Percentiles rank a stretch among this genome's conserved stretches.
These are phyloP conservation scores for Platerodrilus igneus DNA, from an alignment of 2,888 invertebrate species.

Conservation along the genomic window DNA sequence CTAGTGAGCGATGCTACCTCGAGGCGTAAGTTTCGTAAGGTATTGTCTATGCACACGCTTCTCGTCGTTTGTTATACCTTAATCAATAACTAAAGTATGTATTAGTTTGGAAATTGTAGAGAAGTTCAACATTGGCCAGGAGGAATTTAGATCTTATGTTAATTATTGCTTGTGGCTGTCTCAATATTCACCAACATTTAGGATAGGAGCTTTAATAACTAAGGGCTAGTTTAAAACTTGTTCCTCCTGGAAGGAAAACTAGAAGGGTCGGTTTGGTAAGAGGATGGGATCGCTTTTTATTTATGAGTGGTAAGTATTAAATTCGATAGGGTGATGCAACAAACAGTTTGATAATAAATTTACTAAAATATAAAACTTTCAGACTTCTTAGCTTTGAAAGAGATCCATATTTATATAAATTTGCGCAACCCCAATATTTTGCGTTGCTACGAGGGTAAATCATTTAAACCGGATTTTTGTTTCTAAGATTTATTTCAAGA, in stretches of 20 bases:
- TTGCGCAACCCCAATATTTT: too few species aligned
- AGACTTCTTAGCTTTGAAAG: too few species aligned
- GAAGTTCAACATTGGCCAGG: conserved; percentile 31
- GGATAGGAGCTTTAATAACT: conserved; percentile 37
- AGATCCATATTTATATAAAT: too few species aligned
- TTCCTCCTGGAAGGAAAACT: conserved; percentile 26
- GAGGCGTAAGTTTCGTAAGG: conserved; percentile 15
- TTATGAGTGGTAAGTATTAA: conserved; percentile 19
- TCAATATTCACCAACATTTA: conserved; percentile 45
- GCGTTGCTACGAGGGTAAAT: too few species aligned
- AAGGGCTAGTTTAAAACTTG: conserved; percentile 40
- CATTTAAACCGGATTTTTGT: too few species aligned
- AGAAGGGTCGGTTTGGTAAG: conserved; percentile 24
- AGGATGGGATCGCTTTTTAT: conserved; percentile 22
- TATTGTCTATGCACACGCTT: conserved; percentile 22
- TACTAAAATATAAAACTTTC: too few species aligned
- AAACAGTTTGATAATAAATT: too few species aligned
- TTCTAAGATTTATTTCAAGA: too few species aligned
- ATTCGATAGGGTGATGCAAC: too few species aligned
- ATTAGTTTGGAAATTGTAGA: conserved; percentile 33
- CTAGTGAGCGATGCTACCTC: conserved; percentile 14
- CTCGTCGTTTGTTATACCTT: conserved; percentile 22
- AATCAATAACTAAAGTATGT: conserved; percentile 26
- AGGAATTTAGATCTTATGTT: conserved; percentile 44
- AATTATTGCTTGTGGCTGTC: conserved; percentile 45